Base-by-base conservation (phyloP, 2,797 vertebrate genomes). In the Tragopan temminckii region DNA sequence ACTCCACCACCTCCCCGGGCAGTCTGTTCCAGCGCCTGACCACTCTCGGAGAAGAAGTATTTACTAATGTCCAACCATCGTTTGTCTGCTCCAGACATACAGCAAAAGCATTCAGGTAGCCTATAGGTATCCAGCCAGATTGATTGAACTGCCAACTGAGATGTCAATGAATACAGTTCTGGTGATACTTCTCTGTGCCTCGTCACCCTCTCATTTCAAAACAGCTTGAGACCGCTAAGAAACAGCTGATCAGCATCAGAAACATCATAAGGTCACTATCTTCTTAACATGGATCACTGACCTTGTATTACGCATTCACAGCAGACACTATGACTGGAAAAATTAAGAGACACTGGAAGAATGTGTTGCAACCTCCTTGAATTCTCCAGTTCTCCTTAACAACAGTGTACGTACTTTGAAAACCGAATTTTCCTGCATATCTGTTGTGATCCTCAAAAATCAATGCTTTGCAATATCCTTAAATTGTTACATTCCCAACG, bases 381-480 rank as follows among this genome's bases (percentile, higher is more conserved):
- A 83, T 57, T 92, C 59, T 79, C 67, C 29, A 81, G 4, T 87
- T 83, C 53, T 90, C 35, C 71, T 81, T 55, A 23, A 50, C 69
- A 80, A 80, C 83, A 90, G 31, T 21, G 42, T 7, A 2, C 2
- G 7, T 69, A 61, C 69, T 82, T 69, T 40, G 63, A 83, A 31
- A 13, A 71, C 7, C 25, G 23, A 31, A 38, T 58, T 85, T 91
- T 83, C 67, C 46, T 31, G 68, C n/a, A 78, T 50, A 61, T 67
- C 18, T 69, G 63, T 40, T 75, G 62, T 63, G 66, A 58, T 83
- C 85, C 85, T 90, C 57, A 55, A 93, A 91, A 94, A 94, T 38
- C 23, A 85, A 48, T 24, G 13, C 16, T 70, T 70, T 85, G 50
- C 17, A 82, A 82, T 78, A 40, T 59, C 25, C 42, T 83, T 57